Evolutionary conservation across 2,113 vertebrate species (phyloP).

Genomic region (Cyprinodon tularosa): DNA sequence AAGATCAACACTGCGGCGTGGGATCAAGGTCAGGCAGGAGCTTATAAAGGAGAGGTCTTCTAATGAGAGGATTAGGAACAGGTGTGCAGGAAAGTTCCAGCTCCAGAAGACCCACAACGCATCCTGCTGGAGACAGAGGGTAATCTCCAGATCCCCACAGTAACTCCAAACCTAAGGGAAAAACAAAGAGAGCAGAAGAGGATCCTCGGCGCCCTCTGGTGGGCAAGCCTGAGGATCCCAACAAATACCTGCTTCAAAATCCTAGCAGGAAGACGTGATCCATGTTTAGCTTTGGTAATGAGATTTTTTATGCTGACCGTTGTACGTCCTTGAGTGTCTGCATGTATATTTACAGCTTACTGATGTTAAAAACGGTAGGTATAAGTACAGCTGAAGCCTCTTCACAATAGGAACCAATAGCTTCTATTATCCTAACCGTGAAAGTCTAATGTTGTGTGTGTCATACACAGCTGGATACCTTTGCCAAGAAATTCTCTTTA

Average conservation of each 20-base stretch:
- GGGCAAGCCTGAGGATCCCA: too few relatives aligned
- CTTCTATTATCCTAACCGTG: slow-evolving; percentile 65
- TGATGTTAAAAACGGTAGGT: slow-evolving; percentile 42
- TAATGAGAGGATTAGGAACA: too few relatives aligned
- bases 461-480: slow-evolving; percentile 38
- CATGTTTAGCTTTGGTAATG: slow-evolving; percentile 2
- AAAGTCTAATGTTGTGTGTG: slow-evolving; percentile 40
- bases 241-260: neutral
- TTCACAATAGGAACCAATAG: slow-evolving; percentile 60
- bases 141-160: too few relatives aligned
- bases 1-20: too few relatives aligned
- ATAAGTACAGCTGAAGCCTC: slow-evolving; percentile 36
- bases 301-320: slow-evolving; percentile 5
- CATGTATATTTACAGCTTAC: slow-evolving; percentile 22
- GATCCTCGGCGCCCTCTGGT: too few relatives aligned
- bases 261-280: neutral
- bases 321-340: slow-evolving; percentile 37
- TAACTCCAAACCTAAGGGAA: too few relatives aligned
- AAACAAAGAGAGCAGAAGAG: too few relatives aligned
- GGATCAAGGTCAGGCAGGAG: too few relatives aligned
- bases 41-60: too few relatives aligned
- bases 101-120: too few relatives aligned
- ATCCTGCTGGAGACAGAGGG: too few relatives aligned
- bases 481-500: slow-evolving; percentile 45
- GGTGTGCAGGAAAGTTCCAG: too few relatives aligned